phyloP scores from a whole-genome alignment of 2,797 vertebrate genomes.

The Sebastes itinus region DNA sequence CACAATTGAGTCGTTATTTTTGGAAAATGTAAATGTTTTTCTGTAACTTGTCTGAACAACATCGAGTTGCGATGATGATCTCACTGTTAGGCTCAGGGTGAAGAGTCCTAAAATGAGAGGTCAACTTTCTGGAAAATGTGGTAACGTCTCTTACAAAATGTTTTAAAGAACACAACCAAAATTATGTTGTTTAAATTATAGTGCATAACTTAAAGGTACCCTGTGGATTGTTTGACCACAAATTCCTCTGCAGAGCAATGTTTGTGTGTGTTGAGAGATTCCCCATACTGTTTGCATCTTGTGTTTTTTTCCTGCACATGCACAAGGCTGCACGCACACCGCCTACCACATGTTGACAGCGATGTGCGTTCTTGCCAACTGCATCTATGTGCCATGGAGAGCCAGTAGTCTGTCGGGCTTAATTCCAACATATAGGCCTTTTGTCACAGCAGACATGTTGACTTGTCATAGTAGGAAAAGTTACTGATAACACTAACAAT shows the following conservation, averaged over 20 bases:
- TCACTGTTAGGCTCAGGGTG: conserved; percentile 13
- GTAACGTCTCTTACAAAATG: conserved; percentile 25
- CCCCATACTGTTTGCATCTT: conserved; percentile 29
- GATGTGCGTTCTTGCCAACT: background rate
- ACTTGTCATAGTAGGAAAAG: background rate
- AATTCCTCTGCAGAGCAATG: conserved; percentile 41
- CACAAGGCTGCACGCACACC: conserved; percentile 23
- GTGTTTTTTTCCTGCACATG: conserved; percentile 32
- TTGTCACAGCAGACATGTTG: background rate
- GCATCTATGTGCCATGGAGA: background rate
- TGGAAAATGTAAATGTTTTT: background rate
- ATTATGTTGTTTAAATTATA: conserved; percentile 33
- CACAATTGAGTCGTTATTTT: background rate
- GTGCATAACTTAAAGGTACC: conserved; percentile 24
- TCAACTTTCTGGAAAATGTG: conserved; percentile 29
- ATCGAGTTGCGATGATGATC: background rate
- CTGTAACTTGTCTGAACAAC: background rate
- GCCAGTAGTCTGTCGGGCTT: background rate
- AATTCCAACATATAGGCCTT: background rate
- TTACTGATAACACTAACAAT: background rate
- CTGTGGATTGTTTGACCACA: conserved; percentile 31
- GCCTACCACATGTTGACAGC: conserved; percentile 33
- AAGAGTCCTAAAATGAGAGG: conserved; percentile 35
- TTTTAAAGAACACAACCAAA: conserved; percentile 32
- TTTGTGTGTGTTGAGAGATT: conserved; percentile 26